phyloP scores from a whole-genome alignment of 1,140 invertebrate species.

The Streblospio benedicti region DNA sequence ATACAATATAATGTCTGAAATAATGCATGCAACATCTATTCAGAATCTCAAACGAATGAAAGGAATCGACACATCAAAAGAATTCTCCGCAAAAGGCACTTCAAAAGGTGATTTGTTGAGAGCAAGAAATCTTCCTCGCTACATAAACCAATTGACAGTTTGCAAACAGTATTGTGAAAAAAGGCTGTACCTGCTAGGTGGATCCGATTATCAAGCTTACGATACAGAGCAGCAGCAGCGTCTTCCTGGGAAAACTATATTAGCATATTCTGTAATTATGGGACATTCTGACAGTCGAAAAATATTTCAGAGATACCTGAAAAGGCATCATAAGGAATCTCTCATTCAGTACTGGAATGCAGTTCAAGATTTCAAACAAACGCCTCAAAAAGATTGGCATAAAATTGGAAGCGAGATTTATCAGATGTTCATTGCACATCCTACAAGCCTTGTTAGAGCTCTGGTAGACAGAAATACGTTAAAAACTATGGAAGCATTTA shows the following conservation, averaged over 20 bases:
- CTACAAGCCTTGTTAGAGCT: neutral
- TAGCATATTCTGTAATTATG: neutral
- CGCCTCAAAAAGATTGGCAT: neutral
- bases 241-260: constrained; percentile 2
- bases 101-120: constrained; percentile 51
- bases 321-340: constrained; percentile 5
- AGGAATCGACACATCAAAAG: constrained; percentile 62
- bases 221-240: constrained; percentile 31
- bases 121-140: constrained; percentile 50
- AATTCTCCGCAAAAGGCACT: constrained; percentile 38
- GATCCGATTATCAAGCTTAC: constrained; percentile 59
- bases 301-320: neutral
- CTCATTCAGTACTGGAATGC: constrained; percentile 3
- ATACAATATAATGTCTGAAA: constrained; percentile 78
- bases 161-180: constrained; percentile 75
- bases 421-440: neutral
- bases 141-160: constrained; percentile 57
- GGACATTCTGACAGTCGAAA: neutral
- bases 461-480: neutral
- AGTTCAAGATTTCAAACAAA: neutral
- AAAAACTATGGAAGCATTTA: neutral
- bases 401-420: neutral
- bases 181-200: constrained; percentile 64
- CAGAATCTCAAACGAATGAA: constrained; percentile 78
- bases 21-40: constrained; percentile 84